Conservation (phyloP, 2,888 invertebrate genomes). For the Harpalus rubripes region DNA sequence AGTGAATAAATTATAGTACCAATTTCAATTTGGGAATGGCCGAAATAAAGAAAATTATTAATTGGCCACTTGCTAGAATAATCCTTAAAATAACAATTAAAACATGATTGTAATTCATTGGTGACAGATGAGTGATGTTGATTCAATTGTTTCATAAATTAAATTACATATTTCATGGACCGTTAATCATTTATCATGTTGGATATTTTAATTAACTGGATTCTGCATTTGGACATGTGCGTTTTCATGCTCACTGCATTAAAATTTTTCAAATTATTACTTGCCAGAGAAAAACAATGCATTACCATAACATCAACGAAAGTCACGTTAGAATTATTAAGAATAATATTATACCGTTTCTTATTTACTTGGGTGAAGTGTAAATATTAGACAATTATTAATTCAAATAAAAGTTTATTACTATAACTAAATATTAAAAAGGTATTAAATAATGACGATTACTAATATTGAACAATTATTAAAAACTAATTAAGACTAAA, state of each 20-base stretch:
- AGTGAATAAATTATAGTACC: too few relatives aligned
- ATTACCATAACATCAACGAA: too few relatives aligned
- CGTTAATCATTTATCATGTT: slow-evolving; percentile 24
- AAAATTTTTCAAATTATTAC: slow-evolving; percentile 28
- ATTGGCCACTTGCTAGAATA: slow-evolving; percentile 20
- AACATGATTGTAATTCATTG: slow-evolving; percentile 36
- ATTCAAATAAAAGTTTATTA: too few relatives aligned
- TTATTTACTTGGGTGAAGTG: too few relatives aligned
- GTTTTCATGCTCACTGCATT: background rate
- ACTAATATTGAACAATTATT: too few relatives aligned
- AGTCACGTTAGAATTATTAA: too few relatives aligned
- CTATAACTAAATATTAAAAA: too few relatives aligned
- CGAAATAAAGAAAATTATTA: background rate
- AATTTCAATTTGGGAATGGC: background rate
- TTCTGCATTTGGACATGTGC: slow-evolving; percentile 21
- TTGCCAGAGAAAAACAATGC: background rate
- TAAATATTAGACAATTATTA: too few relatives aligned
- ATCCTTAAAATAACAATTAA: slow-evolving; percentile 28
- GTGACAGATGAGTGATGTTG: slow-evolving; percentile 28
- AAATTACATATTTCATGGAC: slow-evolving; percentile 26
- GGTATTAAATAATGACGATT: too few relatives aligned
- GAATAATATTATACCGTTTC: too few relatives aligned
- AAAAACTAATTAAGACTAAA: too few relatives aligned
- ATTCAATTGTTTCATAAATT: slow-evolving; percentile 43
- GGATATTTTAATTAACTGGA: slow-evolving; percentile 36